Evolutionary conservation across 2,888 invertebrate genomes (phyloP), one percentile per base, ranked within the genome.

Genomic region (Sycophila texana): DNA sequence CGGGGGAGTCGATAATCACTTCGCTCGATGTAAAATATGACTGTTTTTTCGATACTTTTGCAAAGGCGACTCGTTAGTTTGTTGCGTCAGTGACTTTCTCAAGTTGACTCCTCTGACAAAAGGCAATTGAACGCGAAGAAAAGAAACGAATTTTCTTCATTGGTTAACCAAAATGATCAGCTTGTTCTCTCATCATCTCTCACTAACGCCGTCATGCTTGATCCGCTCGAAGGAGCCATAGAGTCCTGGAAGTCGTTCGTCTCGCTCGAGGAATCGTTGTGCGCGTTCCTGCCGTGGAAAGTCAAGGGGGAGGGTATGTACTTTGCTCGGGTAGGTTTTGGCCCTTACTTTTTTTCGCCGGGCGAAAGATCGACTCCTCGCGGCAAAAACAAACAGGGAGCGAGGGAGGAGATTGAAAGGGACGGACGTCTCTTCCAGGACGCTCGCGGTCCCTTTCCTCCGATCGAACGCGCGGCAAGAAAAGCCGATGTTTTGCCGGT

Each of bases 201-300:
- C 51, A 2, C 20, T 16, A 14, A 22, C 18, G 13, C 20, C 63
- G 74, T 79, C 71, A 79, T 66, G 79, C 65, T 66, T 61, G 70
- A 79, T 75, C 75, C 66, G 79, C 22, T 51, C 51, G 5, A 14
- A 14, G 14, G 47, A 60, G 51, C 53, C 60, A n/a, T 20, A 13
- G 55, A 58, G 39, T 70, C 71, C 53, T 74, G 74, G 65, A 79
- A 79, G 71, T 79, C 71, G 67, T 63, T 79, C 74, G 74, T 79
- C 57, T 68, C 79, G 79, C 66, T 79, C 60, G 71, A 75, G 13
- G 26, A 60, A 26, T 39, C 18, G 60, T n/a, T 4, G 22, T 51
- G 51, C 26, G 18, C 55, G 61, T n/a, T 20, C 30, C 58, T 30
- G 49, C 57, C 74, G 74, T 78, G 74, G 74, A 78, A 74, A 78